Evolutionary conservation across 2,113 vertebrate species (phyloP).

Genomic region (Chascanopsetta lugubris): DNA sequence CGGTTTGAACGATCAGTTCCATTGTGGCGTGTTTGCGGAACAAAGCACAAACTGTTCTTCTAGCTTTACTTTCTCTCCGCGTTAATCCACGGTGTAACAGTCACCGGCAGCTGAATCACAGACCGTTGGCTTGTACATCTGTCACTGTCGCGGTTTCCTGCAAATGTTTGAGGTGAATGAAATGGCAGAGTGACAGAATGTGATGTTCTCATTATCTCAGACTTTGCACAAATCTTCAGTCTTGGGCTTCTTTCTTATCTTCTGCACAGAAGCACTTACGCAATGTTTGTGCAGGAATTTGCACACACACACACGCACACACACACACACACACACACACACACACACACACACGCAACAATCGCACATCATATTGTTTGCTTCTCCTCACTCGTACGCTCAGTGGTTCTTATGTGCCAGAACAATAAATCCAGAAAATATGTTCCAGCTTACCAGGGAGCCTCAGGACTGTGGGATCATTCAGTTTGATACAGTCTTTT

Average conservation of each 20-base stretch:
- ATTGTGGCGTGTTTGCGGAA: conserved; percentile 1
- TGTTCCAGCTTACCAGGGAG: conserved; percentile 48
- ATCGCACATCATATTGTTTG: conserved; percentile 41
- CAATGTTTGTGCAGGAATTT: background rate
- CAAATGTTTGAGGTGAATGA: conserved; percentile 2
- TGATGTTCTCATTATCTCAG: background rate
- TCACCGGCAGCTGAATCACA: conserved; percentile 6
- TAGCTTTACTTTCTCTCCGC: background rate
- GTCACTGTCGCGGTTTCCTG: background rate
- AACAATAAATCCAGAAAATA: conserved; percentile 63
- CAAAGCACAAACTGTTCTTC: background rate
- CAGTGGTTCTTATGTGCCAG: conserved; percentile 40
- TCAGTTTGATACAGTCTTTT: conserved; percentile 13
- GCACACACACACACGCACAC: background rate
- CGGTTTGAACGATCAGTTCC: conserved; percentile 25
- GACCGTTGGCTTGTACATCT: background rate
- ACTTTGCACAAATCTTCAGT: conserved; percentile 8
- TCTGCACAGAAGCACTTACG: conserved; percentile 6
- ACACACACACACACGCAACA: conserved; percentile 11
- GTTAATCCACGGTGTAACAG: background rate
- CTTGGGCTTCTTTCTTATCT: conserved; percentile 19
- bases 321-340: conserved; percentile 4
- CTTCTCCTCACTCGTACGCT: conserved; percentile 22
- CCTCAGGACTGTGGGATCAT: conserved; percentile 32
- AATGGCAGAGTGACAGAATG: conserved; percentile 7